Base-by-base conservation (phyloP, 2,797 vertebrate species). In the Cynodonichthys magdalenae region DNA sequence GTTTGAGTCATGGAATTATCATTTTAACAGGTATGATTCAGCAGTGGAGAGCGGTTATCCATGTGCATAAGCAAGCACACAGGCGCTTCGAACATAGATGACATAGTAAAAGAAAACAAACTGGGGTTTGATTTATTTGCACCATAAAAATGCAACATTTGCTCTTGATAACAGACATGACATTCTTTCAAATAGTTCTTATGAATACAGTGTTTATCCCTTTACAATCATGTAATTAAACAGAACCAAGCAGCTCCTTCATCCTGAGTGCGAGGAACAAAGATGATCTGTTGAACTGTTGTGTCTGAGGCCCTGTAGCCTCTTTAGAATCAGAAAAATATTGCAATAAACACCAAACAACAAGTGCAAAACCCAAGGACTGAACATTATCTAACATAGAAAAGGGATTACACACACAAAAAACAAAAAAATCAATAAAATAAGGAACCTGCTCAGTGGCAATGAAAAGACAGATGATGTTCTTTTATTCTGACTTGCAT, bases 11-110 rank as follows among this genome's bases (percentile, higher is more conserved):
- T 68, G 71, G 79, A 6, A 79, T 80, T 62, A 59, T 64, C 56
- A 49, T 64, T 80, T 74, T 77, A 84, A 88, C 83, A 88, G 82
- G 79, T 88, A 79, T 92, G 90, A 93, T 56, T 92, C 89, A 90
- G 61, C 10, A 48, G 24, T 7, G 17, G 57, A 45, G 57, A 75
- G 69, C 65, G 17, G 51, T 53, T 53, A 46, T 20, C 31, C 46
- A 27, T 63, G 68, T 68, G 69, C 62, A 76, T 64, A 53, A 65
- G 69, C 53, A 66, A 62, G 68, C 18, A 50, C 58, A 69, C n/a
- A 28, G 51, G 65, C 24, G 29, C 64, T 31, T 53, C 19, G 66
- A 46, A 66, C 24, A 44, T 34, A n/a, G 15, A 68, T 15, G 0
- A 51, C 53, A 66, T 53, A 45, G 64, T 41, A 47, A 15, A 29